A percentile compares a stretch with the other conserved stretches of the same genome.
These are phyloP conservation scores for Hedya salicella DNA, from an alignment of 2,888 invertebrate species.

Conservation along the genomic window DNA sequence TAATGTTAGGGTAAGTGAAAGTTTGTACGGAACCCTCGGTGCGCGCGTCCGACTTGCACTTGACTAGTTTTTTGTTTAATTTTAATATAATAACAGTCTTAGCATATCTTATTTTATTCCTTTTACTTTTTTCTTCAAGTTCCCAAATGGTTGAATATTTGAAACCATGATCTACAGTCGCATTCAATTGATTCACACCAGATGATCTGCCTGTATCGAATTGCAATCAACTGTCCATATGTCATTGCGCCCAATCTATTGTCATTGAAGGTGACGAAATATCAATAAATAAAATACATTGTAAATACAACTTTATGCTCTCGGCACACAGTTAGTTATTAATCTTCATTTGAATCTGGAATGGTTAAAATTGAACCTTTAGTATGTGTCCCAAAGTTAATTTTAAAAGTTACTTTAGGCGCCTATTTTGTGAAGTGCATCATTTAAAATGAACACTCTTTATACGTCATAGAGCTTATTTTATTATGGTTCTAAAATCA, in stretches of 20 bases:
- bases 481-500: neutral
- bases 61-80: neutral
- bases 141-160: neutral
- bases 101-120: neutral
- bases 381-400: constrained; percentile 8
- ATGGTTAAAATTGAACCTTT: constrained; percentile 8
- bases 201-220: constrained; percentile 47
- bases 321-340: constrained; percentile 25
- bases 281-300: constrained; percentile 20
- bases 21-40: too few relatives aligned
- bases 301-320: constrained; percentile 7
- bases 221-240: constrained; percentile 48
- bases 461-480: neutral
- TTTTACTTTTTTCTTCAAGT: too few relatives aligned
- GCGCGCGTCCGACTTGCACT: too few relatives aligned
- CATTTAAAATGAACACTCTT: neutral
- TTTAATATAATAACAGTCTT: neutral
- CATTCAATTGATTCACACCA: neutral
- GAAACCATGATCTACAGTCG: neutral
- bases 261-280: constrained; percentile 48
- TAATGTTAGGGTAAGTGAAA: too few relatives aligned
- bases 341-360: neutral
- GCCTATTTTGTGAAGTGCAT: neutral
- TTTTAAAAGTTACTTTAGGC: neutral
- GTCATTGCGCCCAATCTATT: constrained; percentile 44